Evolutionary conservation across 2,113 vertebrate species (phyloP).

Genomic region (Cranoglanis bouderius): DNA sequence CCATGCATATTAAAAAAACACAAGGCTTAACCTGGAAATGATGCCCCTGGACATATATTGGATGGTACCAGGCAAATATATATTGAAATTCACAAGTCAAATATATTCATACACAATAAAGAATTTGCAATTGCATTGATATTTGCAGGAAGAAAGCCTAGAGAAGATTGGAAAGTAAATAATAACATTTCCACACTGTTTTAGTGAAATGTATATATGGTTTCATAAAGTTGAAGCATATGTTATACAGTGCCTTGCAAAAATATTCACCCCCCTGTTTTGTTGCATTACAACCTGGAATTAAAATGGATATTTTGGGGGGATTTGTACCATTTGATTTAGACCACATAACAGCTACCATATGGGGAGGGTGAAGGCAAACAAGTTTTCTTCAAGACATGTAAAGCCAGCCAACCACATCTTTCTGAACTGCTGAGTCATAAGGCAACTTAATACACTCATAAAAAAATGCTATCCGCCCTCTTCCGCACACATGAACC

Average conservation of each 20-base stretch:
- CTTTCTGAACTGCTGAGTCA: not conserved
- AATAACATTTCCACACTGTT: not conserved
- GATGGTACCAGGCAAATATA: not conserved
- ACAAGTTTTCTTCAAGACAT: no score
- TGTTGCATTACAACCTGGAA: no score
- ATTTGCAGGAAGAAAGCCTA: not conserved
- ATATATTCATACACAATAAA: not conserved
- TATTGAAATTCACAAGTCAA: not conserved
- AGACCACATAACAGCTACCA: no score
- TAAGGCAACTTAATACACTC: not conserved
- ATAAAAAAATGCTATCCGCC: not conserved
- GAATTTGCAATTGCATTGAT: not conserved
- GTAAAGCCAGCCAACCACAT: not conserved
- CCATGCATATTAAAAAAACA: not conserved
- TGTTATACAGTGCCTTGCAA: not conserved
- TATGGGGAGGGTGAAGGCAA: no score
- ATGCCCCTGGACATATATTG: not conserved
- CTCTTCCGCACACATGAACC: not conserved
- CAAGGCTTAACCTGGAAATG: not conserved
- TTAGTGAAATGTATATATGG: not conserved
- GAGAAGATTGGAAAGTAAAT: not conserved
- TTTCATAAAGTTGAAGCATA: not conserved
- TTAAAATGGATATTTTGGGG: no score
- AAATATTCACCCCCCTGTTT: no score
- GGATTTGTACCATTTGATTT: no score